phyloP scores from a whole-genome alignment of 2,888 invertebrate species.

The Drosophila colorata region DNA sequence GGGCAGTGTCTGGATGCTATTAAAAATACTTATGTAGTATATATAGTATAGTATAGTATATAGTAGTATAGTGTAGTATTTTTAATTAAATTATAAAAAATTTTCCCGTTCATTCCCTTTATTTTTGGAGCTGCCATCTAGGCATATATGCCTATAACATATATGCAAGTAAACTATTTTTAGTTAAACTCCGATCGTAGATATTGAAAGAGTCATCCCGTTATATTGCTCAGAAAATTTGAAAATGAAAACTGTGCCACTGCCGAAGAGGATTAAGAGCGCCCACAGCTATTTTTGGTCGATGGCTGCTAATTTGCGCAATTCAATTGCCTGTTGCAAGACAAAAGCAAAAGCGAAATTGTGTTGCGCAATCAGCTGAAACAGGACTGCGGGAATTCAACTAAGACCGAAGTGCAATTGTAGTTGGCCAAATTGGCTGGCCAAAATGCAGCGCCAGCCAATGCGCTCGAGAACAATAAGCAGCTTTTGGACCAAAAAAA shows the following conservation, averaged over 20 bases:
- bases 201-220: not conserved
- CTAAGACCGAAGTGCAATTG: conserved; percentile 47
- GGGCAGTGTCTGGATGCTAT: too few relatives aligned
- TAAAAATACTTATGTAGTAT: too few relatives aligned
- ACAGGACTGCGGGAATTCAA: not conserved
- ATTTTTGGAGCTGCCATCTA: too few relatives aligned
- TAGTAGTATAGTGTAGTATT: too few relatives aligned
- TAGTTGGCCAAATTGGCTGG: conserved; percentile 43
- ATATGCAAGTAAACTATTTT: not conserved
- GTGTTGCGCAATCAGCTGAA: conserved; percentile 64
- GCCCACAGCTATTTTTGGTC: not conserved
- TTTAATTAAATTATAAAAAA: too few relatives aligned
- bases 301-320: conserved; percentile 57
- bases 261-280: conserved; percentile 6
- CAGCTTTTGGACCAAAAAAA: conserved; percentile 9
- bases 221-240: not conserved
- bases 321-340: conserved; percentile 64
- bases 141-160: too few relatives aligned
- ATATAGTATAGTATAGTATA: too few relatives aligned
- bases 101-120: too few relatives aligned
- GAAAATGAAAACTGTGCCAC: not conserved
- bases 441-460: conserved; percentile 5
- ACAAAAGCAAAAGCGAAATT: conserved; percentile 66
- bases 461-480: conserved; percentile 20
- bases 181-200: not conserved